Percentiles rank a stretch among this genome's conserved stretches.
Evolutionary conservation across 1,140 invertebrate genomes (phyloP).

Genomic region (Periplaneta americana): DNA sequence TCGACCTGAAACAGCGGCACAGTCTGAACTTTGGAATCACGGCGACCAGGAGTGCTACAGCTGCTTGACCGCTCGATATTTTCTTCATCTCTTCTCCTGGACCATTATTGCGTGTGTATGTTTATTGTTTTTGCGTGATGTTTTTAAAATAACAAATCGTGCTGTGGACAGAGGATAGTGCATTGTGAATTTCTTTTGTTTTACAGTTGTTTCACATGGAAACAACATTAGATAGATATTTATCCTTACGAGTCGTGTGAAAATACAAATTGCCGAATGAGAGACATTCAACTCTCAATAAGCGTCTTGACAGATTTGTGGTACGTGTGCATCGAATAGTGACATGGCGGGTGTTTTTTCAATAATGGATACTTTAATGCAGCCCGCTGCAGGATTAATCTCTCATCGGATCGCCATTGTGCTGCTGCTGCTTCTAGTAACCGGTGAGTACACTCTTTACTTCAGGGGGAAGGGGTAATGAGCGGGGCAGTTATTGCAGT

Average conservation of each 20-base stretch:
- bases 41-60: background rate
- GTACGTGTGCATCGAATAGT: no score
- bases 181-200: background rate
- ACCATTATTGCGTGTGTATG: background rate
- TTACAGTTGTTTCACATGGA: background rate
- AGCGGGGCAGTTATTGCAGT: background rate
- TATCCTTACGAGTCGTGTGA: background rate
- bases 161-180: background rate
- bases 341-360: background rate
- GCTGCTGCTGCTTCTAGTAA: background rate
- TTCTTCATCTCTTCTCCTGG: background rate
- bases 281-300: background rate
- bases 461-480: background rate
- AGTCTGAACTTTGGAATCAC: background rate
- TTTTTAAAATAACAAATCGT: background rate
- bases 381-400: background rate
- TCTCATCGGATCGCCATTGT: background rate
- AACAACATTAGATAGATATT: background rate
- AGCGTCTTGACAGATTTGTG: no score
- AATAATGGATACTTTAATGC: no score
- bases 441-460: background rate
- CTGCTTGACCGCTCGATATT: background rate
- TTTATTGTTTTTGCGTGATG: background rate
- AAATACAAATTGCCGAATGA: background rate
- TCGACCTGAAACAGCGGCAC: no score